phyloP scores from a whole-genome alignment of 2,797 vertebrate genomes.

The Fratercula arctica region DNA sequence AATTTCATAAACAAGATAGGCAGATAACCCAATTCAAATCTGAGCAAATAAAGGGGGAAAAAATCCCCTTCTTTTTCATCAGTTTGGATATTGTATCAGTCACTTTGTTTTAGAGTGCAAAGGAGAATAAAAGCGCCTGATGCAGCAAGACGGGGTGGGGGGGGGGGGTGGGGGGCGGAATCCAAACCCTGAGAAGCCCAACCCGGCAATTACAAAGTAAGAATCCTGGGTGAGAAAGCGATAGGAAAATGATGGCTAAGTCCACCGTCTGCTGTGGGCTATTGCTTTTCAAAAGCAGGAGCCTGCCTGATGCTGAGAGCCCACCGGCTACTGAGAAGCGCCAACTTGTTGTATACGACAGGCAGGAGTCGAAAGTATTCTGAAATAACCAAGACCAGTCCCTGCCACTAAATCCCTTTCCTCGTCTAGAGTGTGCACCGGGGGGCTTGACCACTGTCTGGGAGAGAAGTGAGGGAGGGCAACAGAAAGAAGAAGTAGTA shows the following conservation, averaged over 20 bases:
- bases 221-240: constrained; percentile 42
- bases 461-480: not conserved
- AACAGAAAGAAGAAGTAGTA: not conserved
- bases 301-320: constrained; percentile 3
- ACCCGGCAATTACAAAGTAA: constrained; percentile 59
- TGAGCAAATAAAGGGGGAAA: constrained; percentile 69
- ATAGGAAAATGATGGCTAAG: constrained; percentile 48
- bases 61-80: constrained; percentile 64
- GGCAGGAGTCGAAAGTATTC: not conserved
- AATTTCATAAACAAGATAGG: constrained; percentile 82
- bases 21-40: constrained; percentile 80
- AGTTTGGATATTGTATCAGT: constrained; percentile 76
- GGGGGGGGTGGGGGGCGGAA: not conserved
- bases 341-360: constrained; percentile 5
- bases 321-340: not conserved
- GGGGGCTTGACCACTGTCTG: not conserved
- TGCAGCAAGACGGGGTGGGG: not conserved
- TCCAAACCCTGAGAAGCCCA: constrained; percentile 34
- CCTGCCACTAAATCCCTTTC: not conserved
- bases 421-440: not conserved
- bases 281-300: constrained; percentile 44
- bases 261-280: constrained; percentile 4
- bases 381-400: not conserved
- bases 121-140: constrained; percentile 19
- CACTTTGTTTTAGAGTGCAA: constrained; percentile 70